Evolutionary conservation across 2,797 vertebrate genomes (phyloP), one percentile per base, ranked within the genome.

Genomic region (Picus viridis): DNA sequence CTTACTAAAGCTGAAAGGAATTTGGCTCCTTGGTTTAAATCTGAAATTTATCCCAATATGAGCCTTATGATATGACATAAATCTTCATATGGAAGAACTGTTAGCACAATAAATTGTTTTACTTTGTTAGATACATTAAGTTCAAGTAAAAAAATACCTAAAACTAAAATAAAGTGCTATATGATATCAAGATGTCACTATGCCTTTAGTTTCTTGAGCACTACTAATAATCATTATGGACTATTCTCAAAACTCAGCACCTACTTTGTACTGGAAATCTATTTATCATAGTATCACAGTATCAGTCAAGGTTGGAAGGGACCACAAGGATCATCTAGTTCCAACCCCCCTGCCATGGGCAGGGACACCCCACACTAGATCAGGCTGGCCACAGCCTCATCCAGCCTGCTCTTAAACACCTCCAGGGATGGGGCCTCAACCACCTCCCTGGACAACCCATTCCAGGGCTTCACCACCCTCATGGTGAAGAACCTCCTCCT

Each of bases 1-100:
- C 90, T 77, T 72, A 77, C 11, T 87, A 65, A 86, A 86, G 68
- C 62, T 93, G 78, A 80, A 92, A 77, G 36, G 53, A 91, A 85
- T 74, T 89, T 75, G 39, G 56, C 16, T 94, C 32, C 62, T 70
- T 78, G 68, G 43, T 92, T 93, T 77, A 86, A 91, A 79, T 77
- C 41, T 71, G 63, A 88, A 91, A n/a, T 71, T 85, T 81, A 92
- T 82, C 39, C 51, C 70, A 77, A 83, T 64, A 74, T 0, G 0
- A 83, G 43, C 41, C 6, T 3, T 64, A 77, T 49, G 61, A 57
- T 78, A 39, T 16, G 69, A 83, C 79, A 58, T 61, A 81, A 89
- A 89, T 62, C 74, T 74, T 79, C 65, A 63, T 16, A 68, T 1
- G 43, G n/a, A 74, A 86, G 23, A 91, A 76, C 39, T 41, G 54